Evolutionary conservation across 2,888 invertebrate species (phyloP).

Genomic region (Zygothrica quintamaculata): DNA sequence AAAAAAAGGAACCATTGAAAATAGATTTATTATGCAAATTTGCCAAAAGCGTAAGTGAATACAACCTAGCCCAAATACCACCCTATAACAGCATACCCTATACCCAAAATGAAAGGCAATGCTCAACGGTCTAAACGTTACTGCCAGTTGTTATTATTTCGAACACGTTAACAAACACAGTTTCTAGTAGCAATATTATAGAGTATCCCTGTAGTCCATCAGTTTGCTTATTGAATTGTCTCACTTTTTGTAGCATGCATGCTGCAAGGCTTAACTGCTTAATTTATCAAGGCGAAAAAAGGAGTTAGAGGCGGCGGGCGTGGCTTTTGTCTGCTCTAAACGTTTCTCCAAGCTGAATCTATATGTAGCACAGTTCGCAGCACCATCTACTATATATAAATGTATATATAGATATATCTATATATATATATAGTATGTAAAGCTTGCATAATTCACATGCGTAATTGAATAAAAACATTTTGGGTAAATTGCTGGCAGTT

Average conservation of each 20-base stretch:
- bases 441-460: slow-evolving; percentile 67
- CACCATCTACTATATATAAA: slow-evolving; percentile 13
- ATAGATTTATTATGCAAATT: slow-evolving; percentile 81
- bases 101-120: no score
- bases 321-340: slow-evolving; percentile 47
- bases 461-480: slow-evolving; percentile 77
- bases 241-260: slow-evolving; percentile 32
- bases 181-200: not conserved
- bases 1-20: slow-evolving; percentile 69
- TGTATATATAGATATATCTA: no score
- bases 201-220: slow-evolving; percentile 13
- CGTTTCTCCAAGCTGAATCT: slow-evolving; percentile 19
- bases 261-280: slow-evolving; percentile 66
- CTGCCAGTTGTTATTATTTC: no score
- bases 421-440: slow-evolving; percentile 36
- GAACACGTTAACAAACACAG: no score
- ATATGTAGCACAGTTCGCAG: not conserved
- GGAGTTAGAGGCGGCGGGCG: slow-evolving; percentile 31
- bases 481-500: slow-evolving; percentile 53
- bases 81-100: slow-evolving; percentile 35
- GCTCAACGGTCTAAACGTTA: no score
- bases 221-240: not conserved
- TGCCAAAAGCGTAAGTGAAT: slow-evolving; percentile 70
- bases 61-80: slow-evolving; percentile 47
- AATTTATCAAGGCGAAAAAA: slow-evolving; percentile 57